phyloP scores from a whole-genome alignment of 2,113 vertebrate species.

The Setophaga coronata region DNA sequence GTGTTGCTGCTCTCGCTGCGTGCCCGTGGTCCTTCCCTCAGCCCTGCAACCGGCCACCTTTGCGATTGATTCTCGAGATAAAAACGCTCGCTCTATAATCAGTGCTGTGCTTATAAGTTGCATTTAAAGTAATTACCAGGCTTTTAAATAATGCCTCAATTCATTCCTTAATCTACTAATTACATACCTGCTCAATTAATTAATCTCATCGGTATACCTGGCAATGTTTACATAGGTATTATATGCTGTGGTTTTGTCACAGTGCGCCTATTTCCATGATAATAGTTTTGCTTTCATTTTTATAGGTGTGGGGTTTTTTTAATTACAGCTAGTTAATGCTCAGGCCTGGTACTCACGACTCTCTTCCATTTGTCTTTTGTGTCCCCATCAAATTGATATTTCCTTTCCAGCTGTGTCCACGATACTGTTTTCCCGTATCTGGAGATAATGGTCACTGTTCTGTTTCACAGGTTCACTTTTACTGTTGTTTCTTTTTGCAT shows the following conservation, averaged over 20 bases:
- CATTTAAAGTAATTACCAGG: background rate
- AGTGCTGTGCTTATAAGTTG: accelerated
- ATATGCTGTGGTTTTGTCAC: background rate
- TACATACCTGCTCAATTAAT: background rate
- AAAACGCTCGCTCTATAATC: accelerated
- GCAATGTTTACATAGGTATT: background rate
- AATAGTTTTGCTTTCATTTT: background rate
- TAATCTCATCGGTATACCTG: accelerated
- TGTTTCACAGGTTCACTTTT: background rate
- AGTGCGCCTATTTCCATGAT: background rate
- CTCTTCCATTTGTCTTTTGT: accelerated
- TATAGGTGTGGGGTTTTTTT: background rate
- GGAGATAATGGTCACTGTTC: background rate
- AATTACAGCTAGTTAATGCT: background rate
- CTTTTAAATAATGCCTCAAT: background rate
- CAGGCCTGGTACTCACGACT: accelerated
- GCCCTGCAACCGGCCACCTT: accelerated
- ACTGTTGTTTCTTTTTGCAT: accelerated
- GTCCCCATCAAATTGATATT: background rate
- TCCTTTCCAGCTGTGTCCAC: background rate
- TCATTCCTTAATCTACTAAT: background rate
- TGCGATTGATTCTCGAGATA: accelerated
- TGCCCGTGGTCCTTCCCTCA: accelerated
- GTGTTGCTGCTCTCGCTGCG: background rate
- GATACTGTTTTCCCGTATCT: background rate